Base-by-base conservation (phyloP, 2,797 vertebrate species). In the Aulostomus chinensis region DNA sequence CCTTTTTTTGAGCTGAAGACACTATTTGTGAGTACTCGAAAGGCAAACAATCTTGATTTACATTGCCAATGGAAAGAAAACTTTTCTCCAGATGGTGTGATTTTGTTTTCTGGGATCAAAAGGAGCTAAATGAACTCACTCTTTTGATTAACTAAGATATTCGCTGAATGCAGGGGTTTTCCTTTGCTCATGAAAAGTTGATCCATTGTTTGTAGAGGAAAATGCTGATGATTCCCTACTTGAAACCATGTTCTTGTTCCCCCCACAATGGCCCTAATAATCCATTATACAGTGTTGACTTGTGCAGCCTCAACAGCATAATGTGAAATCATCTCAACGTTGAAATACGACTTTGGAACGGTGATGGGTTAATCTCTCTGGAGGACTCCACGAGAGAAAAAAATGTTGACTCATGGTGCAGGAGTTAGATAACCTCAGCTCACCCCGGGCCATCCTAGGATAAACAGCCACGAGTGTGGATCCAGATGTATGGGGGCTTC, bases 401-500 rank as follows among this genome's bases (percentile, higher is more conserved):
- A 30, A 43, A 31, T 50, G 32, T 76, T 45, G 61, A 65, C 50
- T 82, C 66, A 62, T 26, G 4, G 58, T 21, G 11, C 46, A 25
- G 36, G 37, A 75, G 60, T 82, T 73, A 56, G 77, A 82, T 80
- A 82, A 86, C 78, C 86, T 78, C 69, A 65, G 58, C 40, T 84
- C 58, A 85, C 74, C 76, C 68, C 62, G 2, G 73, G 76, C 73
- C 74, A 59, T 54, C 63, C 70, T 49, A 66, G 76, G 63, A 81
- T 74, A 76, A 86, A 81, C 73, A 81, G 80, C 61, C 78, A 38
- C 72, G 64, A 72, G 61, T 11, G 41, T 30, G 63, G 76, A 71
- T 82, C 77, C 58, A 74, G 78, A 86, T 78, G 59, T 53, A 30
- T 11, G 8, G 53, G n/a, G 58, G 62, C 68, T 73, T 65, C 68